Percentiles rank a stretch among this genome's conserved stretches.
phyloP scores from a whole-genome alignment of 2,797 vertebrate genomes.

The Nannoperca australis region DNA sequence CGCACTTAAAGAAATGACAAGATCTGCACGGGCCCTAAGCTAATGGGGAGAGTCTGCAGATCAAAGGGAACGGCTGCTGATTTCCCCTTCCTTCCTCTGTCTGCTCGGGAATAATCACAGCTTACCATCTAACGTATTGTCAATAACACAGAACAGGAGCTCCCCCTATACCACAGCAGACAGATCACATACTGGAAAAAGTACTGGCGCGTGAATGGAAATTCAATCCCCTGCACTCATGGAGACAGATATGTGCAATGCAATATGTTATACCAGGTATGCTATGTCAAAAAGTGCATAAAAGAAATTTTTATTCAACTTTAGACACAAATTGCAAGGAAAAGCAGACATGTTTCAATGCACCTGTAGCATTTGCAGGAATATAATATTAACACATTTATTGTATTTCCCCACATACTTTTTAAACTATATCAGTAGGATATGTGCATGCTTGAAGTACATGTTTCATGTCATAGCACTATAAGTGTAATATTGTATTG shows the following conservation, averaged over 20 bases:
- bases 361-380: constrained; percentile 36
- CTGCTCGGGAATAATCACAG: constrained; percentile 69
- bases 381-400: not conserved
- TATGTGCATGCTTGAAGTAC: not conserved
- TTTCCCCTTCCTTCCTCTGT: constrained; percentile 65
- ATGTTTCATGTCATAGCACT: not conserved
- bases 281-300: constrained; percentile 34
- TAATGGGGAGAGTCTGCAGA: constrained; percentile 57
- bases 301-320: constrained; percentile 21
- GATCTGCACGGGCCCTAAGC: constrained; percentile 36
- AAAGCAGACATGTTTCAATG: not conserved
- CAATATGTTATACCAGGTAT: constrained; percentile 41
- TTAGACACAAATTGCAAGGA: constrained; percentile 11
- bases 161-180: constrained; percentile 55
- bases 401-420: not conserved
- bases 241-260: constrained; percentile 29
- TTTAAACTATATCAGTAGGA: not conserved
- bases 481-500: not conserved
- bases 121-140: constrained; percentile 77
- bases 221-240: constrained; percentile 51
- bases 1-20: constrained; percentile 1
- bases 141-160: constrained; percentile 75
- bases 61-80: constrained; percentile 65
- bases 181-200: constrained; percentile 69
- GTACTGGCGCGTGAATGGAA: constrained; percentile 73